phyloP scores from a whole-genome alignment of 2,797 vertebrate genomes.

The Moxostoma hubbsi region DNA sequence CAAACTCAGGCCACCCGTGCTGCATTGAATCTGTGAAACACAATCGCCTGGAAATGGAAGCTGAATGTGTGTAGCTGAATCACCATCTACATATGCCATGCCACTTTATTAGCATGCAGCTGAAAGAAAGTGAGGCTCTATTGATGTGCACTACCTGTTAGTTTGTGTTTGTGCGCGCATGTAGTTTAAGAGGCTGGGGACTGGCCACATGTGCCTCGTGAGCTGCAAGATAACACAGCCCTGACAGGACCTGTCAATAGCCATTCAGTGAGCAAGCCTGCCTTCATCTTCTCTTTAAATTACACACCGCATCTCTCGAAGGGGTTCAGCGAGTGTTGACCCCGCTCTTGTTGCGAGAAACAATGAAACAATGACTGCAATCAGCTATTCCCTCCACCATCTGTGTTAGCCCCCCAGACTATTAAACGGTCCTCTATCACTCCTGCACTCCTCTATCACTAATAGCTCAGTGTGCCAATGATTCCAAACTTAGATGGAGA shows the following conservation, averaged over 20 bases:
- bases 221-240: conserved; percentile 72
- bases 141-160: conserved; percentile 9
- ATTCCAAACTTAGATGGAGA: conserved; percentile 69
- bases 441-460: conserved; percentile 59
- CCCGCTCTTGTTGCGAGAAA: conserved; percentile 73
- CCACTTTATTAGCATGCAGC: not conserved
- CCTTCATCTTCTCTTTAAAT: conserved; percentile 78
- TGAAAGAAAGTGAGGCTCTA: conserved; percentile 6
- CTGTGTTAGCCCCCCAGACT: conserved; percentile 71
- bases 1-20: not conserved
- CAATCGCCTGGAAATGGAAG: not conserved
- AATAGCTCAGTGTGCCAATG: conserved; percentile 73
- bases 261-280: conserved; percentile 73
- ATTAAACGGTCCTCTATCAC: conserved; percentile 73
- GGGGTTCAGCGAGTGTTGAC: conserved; percentile 73
- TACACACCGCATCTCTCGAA: conserved; percentile 69
- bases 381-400: conserved; percentile 72
- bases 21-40: conserved; percentile 8
- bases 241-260: conserved; percentile 76
- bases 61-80: conserved; percentile 1
- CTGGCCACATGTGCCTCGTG: conserved; percentile 67
- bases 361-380: conserved; percentile 78
- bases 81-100: not conserved
- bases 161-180: conserved; percentile 34
- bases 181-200: conserved; percentile 31